A percentile compares a stretch with the other conserved stretches of the same genome.
phyloP scores from a whole-genome alignment of 2,113 vertebrate species.

The Brachionichthys hirsutus region DNA sequence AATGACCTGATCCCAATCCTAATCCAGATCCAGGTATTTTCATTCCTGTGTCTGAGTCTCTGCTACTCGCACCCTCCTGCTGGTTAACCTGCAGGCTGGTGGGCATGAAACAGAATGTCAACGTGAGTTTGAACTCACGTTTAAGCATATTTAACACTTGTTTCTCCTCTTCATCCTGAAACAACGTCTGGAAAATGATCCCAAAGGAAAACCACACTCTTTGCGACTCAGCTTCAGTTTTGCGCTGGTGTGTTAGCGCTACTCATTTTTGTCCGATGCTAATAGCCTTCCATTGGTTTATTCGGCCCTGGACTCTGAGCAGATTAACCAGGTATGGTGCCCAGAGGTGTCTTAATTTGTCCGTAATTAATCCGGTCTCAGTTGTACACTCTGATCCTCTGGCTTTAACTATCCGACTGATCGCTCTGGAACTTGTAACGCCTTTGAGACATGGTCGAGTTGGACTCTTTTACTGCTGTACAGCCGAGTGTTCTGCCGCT shows the following conservation, averaged over 20 bases:
- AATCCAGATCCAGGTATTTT: too few relatives aligned
- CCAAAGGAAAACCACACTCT: not conserved
- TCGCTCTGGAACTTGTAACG: too few relatives aligned
- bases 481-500: too few relatives aligned
- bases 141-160: not conserved
- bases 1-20: too few relatives aligned
- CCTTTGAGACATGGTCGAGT: too few relatives aligned
- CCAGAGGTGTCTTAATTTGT: not conserved
- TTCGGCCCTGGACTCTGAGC: not conserved
- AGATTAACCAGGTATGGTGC: not conserved
- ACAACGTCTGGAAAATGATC: not conserved
- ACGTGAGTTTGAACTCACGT: not conserved
- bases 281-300: not conserved
- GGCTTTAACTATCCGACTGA: too few relatives aligned
- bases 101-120: too few relatives aligned
- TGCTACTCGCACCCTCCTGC: too few relatives aligned
- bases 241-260: not conserved
- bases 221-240: not conserved
- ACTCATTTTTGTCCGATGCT: constrained; percentile 1
- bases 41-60: too few relatives aligned
- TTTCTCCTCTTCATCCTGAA: not conserved
- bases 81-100: too few relatives aligned
- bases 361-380: not conserved
- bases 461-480: too few relatives aligned
- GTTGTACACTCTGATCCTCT: not conserved